Base-by-base conservation (phyloP, 2,797 vertebrate species). In the Sebastes goodei region DNA sequence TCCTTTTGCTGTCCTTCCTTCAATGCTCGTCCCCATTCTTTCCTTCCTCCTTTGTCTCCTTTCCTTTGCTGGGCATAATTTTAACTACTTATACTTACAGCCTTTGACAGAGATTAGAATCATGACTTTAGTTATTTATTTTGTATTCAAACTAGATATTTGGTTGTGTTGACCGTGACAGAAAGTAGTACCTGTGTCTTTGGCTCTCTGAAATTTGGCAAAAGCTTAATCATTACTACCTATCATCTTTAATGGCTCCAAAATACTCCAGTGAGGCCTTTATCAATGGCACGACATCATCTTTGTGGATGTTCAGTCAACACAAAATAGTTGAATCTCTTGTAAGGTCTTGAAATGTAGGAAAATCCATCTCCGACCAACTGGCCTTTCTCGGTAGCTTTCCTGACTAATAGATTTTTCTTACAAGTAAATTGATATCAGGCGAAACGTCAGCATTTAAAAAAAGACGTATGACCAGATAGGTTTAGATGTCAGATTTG, bases 321-420 rank as follows among this genome's bases (percentile, higher is more conserved):
- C 70, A 73, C 4, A 8, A 46, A 61, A 61, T 76, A 76, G 70
- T 30, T 53, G 21, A 77, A 80, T 73, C 62, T 82, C 80, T 71
- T 88, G 77, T 81, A 75, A 42, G 12, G 38, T 42, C 38, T 42
- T 79, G 56, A 79, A 80, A 64, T 70, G 73, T 78, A 62, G 55
- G 17, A 81, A 80, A 33, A 67, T 80, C 69, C 23, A 53, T 82
- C 71, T 49, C 21, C 62, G 62, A 71, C 81, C 69, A 71, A 72
- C 82, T 71, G 77, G 85, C 79, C 86, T 94, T 90, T 91, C 80
- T 87, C 81, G 78, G 67, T 86, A 84, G 30, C 70, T 80, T 88
- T 93, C 74, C 64, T 84, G 78, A 79, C 30, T 75, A 42, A 70
- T 10, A 69, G 27, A 71, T 68, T 83, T 94, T 89, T 88, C 78